Conservation (phyloP, 2,113 vertebrate genomes). For the Ploceus nigricollis region DNA sequence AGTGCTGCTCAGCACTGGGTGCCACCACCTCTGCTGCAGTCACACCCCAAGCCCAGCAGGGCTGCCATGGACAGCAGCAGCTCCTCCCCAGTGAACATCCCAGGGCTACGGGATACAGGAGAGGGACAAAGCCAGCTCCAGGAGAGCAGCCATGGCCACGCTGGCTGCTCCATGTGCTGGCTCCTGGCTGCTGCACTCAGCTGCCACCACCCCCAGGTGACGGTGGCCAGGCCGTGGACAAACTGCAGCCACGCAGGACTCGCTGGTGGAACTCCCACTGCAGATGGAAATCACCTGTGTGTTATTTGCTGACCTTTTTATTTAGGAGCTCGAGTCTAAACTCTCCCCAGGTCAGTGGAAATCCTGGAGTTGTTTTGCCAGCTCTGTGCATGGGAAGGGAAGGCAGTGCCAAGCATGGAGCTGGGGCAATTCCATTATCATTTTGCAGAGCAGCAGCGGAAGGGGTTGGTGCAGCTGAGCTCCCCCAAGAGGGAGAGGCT, state of each 20-base stretch:
- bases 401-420: accelerated
- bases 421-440: accelerated
- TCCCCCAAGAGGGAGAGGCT: background rate
- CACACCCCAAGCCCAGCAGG: accelerated
- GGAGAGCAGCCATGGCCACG: accelerated
- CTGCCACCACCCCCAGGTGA: background rate
- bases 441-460: background rate
- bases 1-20: accelerated
- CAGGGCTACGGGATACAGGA: accelerated
- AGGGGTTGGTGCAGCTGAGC: accelerated
- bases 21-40: background rate
- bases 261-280: background rate
- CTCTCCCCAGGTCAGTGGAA: background rate
- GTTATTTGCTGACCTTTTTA: background rate
- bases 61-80: accelerated
- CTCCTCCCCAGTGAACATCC: accelerated
- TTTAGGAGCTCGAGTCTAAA: accelerated
- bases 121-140: background rate
- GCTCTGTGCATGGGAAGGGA: background rate
- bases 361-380: accelerated
- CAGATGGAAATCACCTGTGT: background rate
- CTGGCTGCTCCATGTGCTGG: accelerated
- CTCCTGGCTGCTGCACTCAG: background rate
- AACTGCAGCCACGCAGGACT: accelerated
- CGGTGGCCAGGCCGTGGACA: accelerated